Evolutionary conservation across 2,797 vertebrate genomes (phyloP), one percentile per base, ranked within the genome.

Genomic region (Epinephelus coioides): DNA sequence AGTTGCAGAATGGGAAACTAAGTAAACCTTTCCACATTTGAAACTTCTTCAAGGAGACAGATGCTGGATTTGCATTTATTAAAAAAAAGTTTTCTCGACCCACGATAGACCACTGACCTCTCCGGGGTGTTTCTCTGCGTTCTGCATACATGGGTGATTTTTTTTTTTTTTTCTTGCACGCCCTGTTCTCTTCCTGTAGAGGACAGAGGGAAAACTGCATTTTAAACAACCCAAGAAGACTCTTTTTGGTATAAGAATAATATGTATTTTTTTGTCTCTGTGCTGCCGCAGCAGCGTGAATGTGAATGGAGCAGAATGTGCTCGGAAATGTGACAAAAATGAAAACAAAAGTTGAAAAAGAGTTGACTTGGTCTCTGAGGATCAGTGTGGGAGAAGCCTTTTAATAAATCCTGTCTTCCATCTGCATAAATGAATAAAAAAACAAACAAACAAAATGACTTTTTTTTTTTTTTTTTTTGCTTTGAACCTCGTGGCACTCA

Each of bases 41-140:
- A 61, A 43, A 63, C 17, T n/a, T 76, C 43, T 57, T 25, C n/a
- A 40, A 19, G 19, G 51, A 81, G 69, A 81, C 38, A 18, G 27
- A 61, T 38, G 54, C 38, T 61, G 46, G 47, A 82, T 78, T 79
- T 79, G 50, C 53, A 71, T 87, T 76, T 46, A 54, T 78, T 65
- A 68, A 79, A 60, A 9, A 23, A 57, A 69, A 73, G 81, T 78
- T 78, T 1, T 65, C 40, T 69, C 3, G 9, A 69, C 34, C 40
- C 44, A 57, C 13, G 13, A 61, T 53, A 25, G 62, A 75, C 62
- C n/a, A 30, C 13, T 66, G 63, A 81, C 61, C 64, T 80, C 54
- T 61, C 46, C 13, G 3, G 65, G 57, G 50, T 60, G 13, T 83
- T 76, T 68, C 15, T 67, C 57, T 60, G 63, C 46, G 64, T 82